Evolutionary conservation across 1,140 invertebrate species (phyloP), one percentile per base, ranked within the genome.

Genomic region (Epicauta chinensis): DNA sequence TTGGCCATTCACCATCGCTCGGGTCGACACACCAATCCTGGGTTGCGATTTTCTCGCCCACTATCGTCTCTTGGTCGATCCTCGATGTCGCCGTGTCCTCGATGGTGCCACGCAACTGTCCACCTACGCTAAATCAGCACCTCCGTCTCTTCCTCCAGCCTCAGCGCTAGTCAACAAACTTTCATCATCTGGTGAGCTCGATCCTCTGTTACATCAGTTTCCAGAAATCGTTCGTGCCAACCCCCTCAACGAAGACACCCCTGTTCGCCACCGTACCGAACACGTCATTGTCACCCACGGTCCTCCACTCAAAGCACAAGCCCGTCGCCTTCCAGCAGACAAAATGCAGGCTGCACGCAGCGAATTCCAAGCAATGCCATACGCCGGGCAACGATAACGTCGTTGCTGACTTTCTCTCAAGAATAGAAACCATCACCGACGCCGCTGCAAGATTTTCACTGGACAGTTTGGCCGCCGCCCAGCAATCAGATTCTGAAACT

Each of bases 1-100:
- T 12, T 72, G 66, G 68, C 16, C 49, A 10, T 73, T 73, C 44
- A 58, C 69, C n/a, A 45, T 73, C 2, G 69, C 70, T 0, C 66
- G 67, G 30, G 64, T 72, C 0, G 17, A 42, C 0, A 64, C 63
- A 29, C 59, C 69, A 3, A 70, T 72, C 3, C 54, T 71, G 0
- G 67, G 70, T n/a, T 65, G 67, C 2, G 69, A 73, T 44, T 72
- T 72, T 32, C 53, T 74, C 3, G 16, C 12, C 0, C 32, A 67
- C 40, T 65, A 62, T 50, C 48, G 59, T 0, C 42, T 72, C 2
- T 38, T 72, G 0, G 62, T 70, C 1, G 66, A 72, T 43, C 16
- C 69, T 23, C 39, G 48, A 16, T 42, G 53, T 10, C 14, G 51
- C 10, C 53, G 59, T 1, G 42, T 73, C 1, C 41, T 69, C 16